phyloP scores from a whole-genome alignment of 2,888 invertebrate species.

The Margaritifera margaritifera region DNA sequence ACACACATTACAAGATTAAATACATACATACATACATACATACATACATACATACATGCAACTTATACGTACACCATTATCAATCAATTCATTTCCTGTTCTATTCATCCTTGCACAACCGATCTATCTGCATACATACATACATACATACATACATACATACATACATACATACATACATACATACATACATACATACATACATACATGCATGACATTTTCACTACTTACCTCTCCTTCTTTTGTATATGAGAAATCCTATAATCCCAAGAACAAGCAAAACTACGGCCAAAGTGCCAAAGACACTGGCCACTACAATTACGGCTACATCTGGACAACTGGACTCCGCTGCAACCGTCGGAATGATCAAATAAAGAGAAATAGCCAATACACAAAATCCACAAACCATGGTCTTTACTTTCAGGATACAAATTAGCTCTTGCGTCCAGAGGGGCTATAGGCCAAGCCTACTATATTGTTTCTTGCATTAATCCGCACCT shows the following conservation, averaged over 20 bases:
- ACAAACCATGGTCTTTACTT: neutral
- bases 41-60: no score
- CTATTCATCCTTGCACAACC: no score
- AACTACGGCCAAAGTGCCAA: conserved; percentile 51
- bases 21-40: no score
- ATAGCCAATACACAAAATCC: neutral
- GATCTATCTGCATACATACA: conserved; percentile 1
- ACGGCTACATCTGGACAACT: conserved; percentile 45
- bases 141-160: conserved; percentile 6
- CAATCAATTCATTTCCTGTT: no score
- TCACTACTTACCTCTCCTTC: conserved; percentile 36
- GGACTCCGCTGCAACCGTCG: conserved; percentile 10
- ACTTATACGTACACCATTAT: no score
- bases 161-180: conserved; percentile 7
- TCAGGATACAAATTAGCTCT: neutral
- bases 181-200: conserved; percentile 7
- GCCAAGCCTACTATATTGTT: no score
- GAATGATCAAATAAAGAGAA: neutral
- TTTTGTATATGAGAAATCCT: conserved; percentile 43
- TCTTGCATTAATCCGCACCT: no score
- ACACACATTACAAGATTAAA: no score
- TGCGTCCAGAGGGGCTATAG: no score
- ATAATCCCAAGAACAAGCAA: conserved; percentile 47
- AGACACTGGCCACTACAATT: conserved; percentile 54
- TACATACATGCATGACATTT: neutral